Conservation (phyloP, 2,113 vertebrate genomes). For the Anhinga rufa region DNA sequence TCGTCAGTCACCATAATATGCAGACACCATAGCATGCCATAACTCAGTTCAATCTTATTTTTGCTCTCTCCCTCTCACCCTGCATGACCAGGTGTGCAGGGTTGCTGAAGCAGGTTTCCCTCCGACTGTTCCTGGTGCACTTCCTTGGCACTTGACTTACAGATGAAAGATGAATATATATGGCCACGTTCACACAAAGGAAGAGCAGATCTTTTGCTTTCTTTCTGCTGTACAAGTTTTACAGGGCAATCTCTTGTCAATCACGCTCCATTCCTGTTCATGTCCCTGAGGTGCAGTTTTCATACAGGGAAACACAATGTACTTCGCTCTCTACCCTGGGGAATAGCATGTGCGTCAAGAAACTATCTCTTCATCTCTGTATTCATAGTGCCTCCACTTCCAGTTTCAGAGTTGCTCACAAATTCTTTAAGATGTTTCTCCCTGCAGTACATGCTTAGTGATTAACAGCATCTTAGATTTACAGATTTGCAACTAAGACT, state of each 20-base stretch:
- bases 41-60: neutral
- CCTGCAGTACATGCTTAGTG: neutral
- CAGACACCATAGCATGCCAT: neutral
- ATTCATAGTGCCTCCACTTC: neutral
- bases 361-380: conserved; percentile 11
- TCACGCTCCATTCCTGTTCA: neutral
- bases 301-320: neutral
- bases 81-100: neutral
- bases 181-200: neutral
- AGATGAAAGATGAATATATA: neutral
- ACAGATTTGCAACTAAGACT: neutral
- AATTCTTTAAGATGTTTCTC: neutral
- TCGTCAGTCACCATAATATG: neutral
- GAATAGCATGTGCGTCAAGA: neutral
- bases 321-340: neutral
- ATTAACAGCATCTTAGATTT: neutral
- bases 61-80: neutral
- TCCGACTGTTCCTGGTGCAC: neutral
- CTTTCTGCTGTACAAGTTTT: neutral
- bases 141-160: neutral
- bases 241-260: neutral
- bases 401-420: neutral
- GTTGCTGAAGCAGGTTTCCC: neutral
- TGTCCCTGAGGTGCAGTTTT: neutral
- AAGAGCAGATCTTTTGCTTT: neutral